Evolutionary conservation across 2,113 vertebrate genomes (phyloP).

Genomic region (Macrotus californicus): DNA sequence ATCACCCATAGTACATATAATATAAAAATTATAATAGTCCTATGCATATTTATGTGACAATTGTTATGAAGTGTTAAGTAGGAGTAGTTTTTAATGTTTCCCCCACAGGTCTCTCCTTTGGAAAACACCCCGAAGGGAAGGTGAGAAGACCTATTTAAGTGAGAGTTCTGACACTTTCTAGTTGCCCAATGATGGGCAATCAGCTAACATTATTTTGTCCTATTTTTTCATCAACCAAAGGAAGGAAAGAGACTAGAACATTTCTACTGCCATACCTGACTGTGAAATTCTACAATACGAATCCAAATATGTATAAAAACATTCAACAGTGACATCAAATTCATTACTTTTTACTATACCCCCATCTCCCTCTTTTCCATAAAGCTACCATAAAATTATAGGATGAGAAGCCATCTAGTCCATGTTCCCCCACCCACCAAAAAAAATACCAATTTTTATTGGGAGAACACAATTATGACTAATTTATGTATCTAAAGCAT

Average conservation of each 20-base stretch:
- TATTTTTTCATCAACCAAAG: constrained; percentile 8
- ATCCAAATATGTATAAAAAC: background rate
- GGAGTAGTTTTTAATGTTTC: background rate
- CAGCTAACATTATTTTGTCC: background rate
- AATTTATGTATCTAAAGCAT: background rate
- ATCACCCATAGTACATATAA: background rate
- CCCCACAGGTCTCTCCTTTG: background rate
- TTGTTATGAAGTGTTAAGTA: background rate
- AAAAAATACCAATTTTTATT: background rate
- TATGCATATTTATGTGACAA: background rate
- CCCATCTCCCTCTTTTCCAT: background rate
- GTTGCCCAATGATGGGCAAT: background rate
- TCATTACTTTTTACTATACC: background rate
- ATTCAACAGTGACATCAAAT: background rate
- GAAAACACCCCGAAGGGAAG: background rate
- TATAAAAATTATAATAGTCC: background rate
- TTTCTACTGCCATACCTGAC: background rate
- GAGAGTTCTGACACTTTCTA: background rate
- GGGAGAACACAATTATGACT: background rate
- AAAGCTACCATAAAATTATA: background rate
- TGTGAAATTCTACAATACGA: background rate
- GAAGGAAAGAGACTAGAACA: background rate
- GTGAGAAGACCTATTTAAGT: background rate
- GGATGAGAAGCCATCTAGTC: background rate
- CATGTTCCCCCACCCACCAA: background rate